phyloP scores from a whole-genome alignment of 1,140 invertebrate genomes.

The Metopolophium dirhodum region DNA sequence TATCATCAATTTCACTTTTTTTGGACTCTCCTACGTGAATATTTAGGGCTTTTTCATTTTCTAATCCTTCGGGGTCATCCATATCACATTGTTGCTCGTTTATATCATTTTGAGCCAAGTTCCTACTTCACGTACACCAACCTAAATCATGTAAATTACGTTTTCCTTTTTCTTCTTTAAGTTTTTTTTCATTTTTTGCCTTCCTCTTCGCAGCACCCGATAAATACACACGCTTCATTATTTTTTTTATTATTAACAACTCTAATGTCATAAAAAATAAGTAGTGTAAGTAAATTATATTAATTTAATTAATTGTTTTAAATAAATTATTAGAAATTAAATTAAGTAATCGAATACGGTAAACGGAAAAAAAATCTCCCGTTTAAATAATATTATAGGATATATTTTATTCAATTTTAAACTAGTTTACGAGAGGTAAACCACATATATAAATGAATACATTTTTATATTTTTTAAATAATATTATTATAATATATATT shows the following conservation, averaged over 20 bases:
- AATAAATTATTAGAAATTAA: too few species aligned
- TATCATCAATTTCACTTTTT: background rate
- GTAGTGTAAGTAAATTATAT: too few species aligned
- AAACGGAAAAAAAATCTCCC: too few species aligned
- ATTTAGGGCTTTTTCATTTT: background rate
- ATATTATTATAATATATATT: too few species aligned
- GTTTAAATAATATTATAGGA: too few species aligned
- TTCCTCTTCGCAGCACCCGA: background rate
- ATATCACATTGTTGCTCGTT: conserved; percentile 5
- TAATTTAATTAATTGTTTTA: too few species aligned
- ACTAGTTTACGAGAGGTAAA: too few species aligned
- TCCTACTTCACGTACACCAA: conserved; percentile 2
- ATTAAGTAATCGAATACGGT: too few species aligned
- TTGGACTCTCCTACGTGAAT: background rate
- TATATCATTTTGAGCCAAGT: background rate
- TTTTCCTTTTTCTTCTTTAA: background rate
- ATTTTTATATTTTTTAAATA: too few species aligned
- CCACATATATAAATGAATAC: too few species aligned
- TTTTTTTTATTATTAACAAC: conserved; percentile 1
- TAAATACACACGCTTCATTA: conserved; percentile 7
- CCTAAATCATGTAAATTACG: background rate
- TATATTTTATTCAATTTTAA: too few species aligned
- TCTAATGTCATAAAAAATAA: conserved; percentile 5
- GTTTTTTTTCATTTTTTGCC: background rate
- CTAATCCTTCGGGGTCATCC: background rate